Evolutionary conservation across 1,140 invertebrate species (phyloP).

Genomic region (Drosophila orena): DNA sequence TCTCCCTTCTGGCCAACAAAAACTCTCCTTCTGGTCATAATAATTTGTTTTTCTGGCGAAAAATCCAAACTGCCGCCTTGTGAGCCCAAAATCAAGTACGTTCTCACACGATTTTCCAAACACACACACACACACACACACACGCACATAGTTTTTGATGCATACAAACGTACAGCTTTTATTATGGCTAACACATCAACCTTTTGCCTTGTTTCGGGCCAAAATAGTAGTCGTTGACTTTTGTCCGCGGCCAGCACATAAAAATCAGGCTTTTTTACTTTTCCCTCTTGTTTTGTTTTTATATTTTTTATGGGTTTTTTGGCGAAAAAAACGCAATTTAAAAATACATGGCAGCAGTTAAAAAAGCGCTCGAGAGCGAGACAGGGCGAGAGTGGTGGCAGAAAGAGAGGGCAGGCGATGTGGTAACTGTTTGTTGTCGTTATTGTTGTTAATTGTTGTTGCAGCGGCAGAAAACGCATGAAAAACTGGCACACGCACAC

Average conservation of each 20-base stretch:
- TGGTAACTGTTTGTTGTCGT: conserved; percentile 64
- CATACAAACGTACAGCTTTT: conserved; percentile 47
- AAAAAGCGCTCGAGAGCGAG: conserved; percentile 20
- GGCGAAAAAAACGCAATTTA: conserved; percentile 81
- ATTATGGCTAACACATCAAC: conserved; percentile 53
- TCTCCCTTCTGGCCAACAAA: conserved; percentile 12
- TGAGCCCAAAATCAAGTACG: conserved; percentile 78
- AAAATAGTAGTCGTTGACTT: conserved; percentile 73
- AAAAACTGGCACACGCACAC: conserved; percentile 81
- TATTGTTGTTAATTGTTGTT: conserved; percentile 57
- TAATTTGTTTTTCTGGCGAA: conserved; percentile 54
- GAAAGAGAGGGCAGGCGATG: conserved; percentile 30
- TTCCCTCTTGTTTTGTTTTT: conserved; percentile 9
- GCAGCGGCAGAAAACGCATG: conserved; percentile 69
- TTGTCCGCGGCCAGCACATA: conserved; percentile 64
- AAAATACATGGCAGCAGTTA: conserved; percentile 52
- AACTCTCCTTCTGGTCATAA: conserved; percentile 19
- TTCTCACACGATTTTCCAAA: conserved; percentile 67
- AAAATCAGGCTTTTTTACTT: conserved; percentile 34
- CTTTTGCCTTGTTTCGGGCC: conserved; percentile 37
- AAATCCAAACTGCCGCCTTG: conserved; percentile 36
- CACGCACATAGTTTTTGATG: neutral
- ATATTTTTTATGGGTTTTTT: conserved; percentile 76
- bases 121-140: neutral
- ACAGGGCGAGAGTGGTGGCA: neutral